These are phyloP conservation scores for Melieria omissa DNA, from an alignment of 2,888 invertebrate genomes.

Conservation along the genomic window DNA sequence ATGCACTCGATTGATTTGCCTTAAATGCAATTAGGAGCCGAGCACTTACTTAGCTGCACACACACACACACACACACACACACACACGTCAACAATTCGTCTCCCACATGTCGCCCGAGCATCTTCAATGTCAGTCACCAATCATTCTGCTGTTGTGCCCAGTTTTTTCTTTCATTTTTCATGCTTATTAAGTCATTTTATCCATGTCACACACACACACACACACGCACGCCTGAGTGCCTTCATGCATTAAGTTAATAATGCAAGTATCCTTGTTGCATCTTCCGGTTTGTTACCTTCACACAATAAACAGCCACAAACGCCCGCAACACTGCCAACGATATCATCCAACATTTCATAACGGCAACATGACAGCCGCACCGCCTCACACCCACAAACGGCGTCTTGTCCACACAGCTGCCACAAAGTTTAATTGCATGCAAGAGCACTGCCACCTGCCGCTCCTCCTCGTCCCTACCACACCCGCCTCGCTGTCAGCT, in stretches of 20 bases:
- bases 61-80: neutral
- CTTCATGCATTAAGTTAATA: constrained; percentile 25
- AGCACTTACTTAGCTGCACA: neutral
- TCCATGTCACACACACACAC: neutral
- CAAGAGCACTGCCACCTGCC: neutral
- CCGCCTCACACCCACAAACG: neutral
- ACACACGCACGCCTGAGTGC: constrained; percentile 13
- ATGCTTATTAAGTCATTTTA: too few relatives aligned
- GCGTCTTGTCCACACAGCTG: neutral
- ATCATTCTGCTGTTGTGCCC: too few relatives aligned
- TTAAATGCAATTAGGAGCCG: neutral
- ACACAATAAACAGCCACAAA: constrained; percentile 16
- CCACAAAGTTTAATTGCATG: constrained; percentile 11
- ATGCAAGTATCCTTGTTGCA: neutral
- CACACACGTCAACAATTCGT: neutral
- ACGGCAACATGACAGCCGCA: too few relatives aligned
- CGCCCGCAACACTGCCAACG: neutral
- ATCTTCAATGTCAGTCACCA: neutral
- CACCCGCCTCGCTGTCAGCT: neutral
- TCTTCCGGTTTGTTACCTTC: constrained; percentile 14
- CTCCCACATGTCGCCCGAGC: neutral
- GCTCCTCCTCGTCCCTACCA: neutral
- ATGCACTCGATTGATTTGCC: constrained; percentile 13
- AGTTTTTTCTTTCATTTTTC: too few relatives aligned
- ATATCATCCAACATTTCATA: too few relatives aligned